Evolutionary conservation across 2,797 vertebrate species (phyloP).

Genomic region (Momotus momota): DNA sequence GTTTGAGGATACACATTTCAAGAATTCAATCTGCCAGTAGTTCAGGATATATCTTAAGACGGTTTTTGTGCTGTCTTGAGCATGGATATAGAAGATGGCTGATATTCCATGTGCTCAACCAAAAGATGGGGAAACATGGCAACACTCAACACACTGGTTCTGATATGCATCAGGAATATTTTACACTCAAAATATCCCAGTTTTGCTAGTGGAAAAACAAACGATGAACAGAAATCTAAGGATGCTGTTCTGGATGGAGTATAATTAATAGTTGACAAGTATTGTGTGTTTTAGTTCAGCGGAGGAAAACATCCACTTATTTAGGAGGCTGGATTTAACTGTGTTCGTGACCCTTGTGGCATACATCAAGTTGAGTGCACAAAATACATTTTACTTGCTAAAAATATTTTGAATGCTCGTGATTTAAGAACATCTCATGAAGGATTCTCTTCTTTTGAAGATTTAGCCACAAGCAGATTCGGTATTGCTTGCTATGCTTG

Average conservation of each 20-base stretch:
- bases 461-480: background rate
- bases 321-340: background rate
- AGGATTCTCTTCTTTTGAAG: background rate
- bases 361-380: background rate
- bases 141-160: background rate
- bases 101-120: background rate
- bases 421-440: background rate
- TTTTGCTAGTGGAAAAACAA: background rate
- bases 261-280: background rate
- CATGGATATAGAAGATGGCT: background rate
- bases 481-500: background rate
- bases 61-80: background rate
- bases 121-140: background rate
- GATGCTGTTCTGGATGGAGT: background rate
- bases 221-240: background rate
- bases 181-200: too few relatives aligned
- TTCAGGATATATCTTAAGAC: background rate
- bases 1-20: background rate
- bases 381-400: background rate
- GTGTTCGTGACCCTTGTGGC: background rate
- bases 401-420: background rate
- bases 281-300: background rate
- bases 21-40: background rate
- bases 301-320: background rate
- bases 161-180: too few relatives aligned